Evolutionary conservation across 2,797 vertebrate species (phyloP).

Genomic region (Phoebastria nigripes): DNA sequence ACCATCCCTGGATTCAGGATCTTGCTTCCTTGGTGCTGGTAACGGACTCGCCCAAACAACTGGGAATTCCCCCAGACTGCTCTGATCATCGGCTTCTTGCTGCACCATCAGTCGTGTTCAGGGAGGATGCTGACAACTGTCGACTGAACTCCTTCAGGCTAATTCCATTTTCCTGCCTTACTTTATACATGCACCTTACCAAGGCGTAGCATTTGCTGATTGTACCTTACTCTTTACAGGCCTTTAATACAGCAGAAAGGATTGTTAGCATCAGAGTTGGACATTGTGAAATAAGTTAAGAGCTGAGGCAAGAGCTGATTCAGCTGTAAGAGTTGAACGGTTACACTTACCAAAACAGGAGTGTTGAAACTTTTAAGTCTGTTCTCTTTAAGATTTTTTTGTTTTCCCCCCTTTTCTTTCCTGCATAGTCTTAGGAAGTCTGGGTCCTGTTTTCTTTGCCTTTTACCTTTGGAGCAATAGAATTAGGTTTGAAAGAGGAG

Average conservation of each 20-base stretch:
- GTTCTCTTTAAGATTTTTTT: neutral
- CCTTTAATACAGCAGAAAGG: neutral
- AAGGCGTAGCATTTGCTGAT: neutral
- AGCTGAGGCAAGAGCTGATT: neutral
- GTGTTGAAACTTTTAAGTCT: neutral
- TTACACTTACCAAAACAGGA: neutral
- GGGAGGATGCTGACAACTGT: neutral
- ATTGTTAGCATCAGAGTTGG: neutral
- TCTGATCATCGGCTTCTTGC: neutral
- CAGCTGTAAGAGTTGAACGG: neutral
- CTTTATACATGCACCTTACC: rapidly evolving
- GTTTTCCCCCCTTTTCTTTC: neutral
- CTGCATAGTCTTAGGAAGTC: neutral
- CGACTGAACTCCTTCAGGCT: neutral
- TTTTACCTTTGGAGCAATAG: neutral
- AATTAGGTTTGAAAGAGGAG: neutral
- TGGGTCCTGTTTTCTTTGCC: neutral
- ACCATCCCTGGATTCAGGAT: neutral
- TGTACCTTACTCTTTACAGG: rapidly evolving
- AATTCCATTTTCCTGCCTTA: neutral
- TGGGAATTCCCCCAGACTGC: neutral
- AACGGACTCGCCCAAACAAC: neutral
- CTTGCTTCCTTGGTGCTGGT: neutral
- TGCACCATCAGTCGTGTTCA: rapidly evolving
- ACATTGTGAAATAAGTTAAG: neutral